A percentile compares a stretch with the other conserved stretches of the same genome.
Evolutionary conservation across 2,888 invertebrate species (phyloP).

Genomic region (Melipona beecheii): DNA sequence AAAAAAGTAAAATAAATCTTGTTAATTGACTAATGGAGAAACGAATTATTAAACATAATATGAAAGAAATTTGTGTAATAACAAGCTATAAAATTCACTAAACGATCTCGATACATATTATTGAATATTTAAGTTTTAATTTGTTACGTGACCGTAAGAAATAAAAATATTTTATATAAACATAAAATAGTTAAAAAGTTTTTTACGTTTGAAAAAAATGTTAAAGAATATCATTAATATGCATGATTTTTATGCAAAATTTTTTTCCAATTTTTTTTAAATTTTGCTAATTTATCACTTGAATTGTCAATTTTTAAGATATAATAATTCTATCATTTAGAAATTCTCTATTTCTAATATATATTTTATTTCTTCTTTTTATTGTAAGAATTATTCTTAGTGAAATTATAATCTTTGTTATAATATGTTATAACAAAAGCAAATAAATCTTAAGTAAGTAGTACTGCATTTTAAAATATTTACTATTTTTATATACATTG

Average conservation of each 20-base stretch:
- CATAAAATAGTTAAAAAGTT: neutral
- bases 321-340: neutral
- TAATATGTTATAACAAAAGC: too few relatives aligned
- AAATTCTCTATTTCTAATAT: neutral
- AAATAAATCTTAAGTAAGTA: neutral
- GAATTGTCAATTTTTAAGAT: neutral
- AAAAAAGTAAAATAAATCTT: too few relatives aligned
- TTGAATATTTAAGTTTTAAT: neutral
- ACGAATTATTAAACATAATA: too few relatives aligned
- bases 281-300: neutral
- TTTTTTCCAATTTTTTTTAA: neutral
- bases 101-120: too few relatives aligned
- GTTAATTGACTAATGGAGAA: too few relatives aligned
- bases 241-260: neutral
- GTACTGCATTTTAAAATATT: neutral
- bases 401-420: too few relatives aligned
- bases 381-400: neutral
- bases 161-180: neutral
- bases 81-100: too few relatives aligned
- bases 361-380: neutral
- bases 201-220: neutral
- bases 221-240: neutral
- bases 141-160: neutral
- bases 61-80: too few relatives aligned
- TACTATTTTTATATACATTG: neutral